Conservation (phyloP, 2,888 invertebrate genomes). For the Hirtodrosophila trivittata region DNA sequence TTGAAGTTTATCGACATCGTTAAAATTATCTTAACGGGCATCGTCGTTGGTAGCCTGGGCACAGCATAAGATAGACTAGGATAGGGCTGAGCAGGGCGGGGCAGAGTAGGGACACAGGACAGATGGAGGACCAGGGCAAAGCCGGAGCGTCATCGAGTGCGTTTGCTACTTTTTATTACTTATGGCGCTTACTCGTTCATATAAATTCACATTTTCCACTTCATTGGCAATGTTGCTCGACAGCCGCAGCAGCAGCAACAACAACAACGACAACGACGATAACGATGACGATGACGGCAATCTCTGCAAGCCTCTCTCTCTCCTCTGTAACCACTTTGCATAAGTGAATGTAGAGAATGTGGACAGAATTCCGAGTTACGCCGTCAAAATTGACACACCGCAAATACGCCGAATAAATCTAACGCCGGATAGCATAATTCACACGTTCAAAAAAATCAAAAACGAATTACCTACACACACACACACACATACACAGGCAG, state of each 20-base stretch:
- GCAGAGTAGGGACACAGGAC: neutral
- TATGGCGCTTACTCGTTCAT: slow-evolving; percentile 68
- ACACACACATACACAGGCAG: slow-evolving; percentile 11
- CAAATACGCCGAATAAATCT: slow-evolving; percentile 66
- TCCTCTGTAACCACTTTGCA: slow-evolving; percentile 65
- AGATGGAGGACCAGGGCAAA: neutral
- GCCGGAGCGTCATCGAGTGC: slow-evolving; percentile 25
- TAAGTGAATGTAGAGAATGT: slow-evolving; percentile 46
- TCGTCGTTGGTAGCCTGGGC: slow-evolving; percentile 60
- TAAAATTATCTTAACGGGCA: slow-evolving; percentile 78
- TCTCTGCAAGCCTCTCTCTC: slow-evolving; percentile 49
- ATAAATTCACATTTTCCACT: slow-evolving; percentile 79
- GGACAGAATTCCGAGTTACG: neutral
- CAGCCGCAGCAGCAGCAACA: slow-evolving; percentile 6
- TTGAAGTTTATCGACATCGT: slow-evolving; percentile 79
- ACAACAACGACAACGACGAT: slow-evolving; percentile 25
- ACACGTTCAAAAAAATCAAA: slow-evolving; percentile 66
- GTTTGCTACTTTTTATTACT: slow-evolving; percentile 64
- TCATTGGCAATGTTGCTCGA: slow-evolving; percentile 55
- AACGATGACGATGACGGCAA: slow-evolving; percentile 42
- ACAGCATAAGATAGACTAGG: slow-evolving; percentile 14
- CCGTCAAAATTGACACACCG: slow-evolving; percentile 67
- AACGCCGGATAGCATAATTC: slow-evolving; percentile 56
- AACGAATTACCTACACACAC: slow-evolving; percentile 43
- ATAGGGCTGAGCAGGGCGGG: slow-evolving; percentile 13